These are phyloP conservation scores for Rhincodon typus DNA, from an alignment of 2,797 vertebrate species.

Conservation along the genomic window DNA sequence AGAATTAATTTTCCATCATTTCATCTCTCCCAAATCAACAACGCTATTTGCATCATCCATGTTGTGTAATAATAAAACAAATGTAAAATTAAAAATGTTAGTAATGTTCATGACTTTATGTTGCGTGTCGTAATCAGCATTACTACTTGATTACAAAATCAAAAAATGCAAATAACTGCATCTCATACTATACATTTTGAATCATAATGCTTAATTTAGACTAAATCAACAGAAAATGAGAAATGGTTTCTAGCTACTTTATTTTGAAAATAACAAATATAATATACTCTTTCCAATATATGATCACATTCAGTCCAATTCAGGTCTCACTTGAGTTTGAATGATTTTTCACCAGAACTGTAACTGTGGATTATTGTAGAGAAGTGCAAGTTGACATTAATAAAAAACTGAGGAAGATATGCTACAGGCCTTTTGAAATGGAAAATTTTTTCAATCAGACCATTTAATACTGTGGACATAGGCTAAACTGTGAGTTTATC, in stretches of 20 bases:
- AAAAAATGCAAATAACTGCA: not conserved
- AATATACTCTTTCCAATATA: too few relatives aligned
- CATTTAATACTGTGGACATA: not conserved
- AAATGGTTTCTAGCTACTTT: not conserved
- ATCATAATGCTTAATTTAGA: not conserved
- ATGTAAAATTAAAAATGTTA: not conserved
- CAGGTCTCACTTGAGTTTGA: not conserved
- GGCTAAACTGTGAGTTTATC: not conserved
- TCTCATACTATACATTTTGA: not conserved
- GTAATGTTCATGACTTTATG: not conserved
- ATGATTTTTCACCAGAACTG: not conserved
- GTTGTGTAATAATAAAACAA: slow-evolving; percentile 8
- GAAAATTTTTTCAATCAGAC: not conserved
- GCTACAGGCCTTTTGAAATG: not conserved
- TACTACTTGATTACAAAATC: slow-evolving; percentile 16
- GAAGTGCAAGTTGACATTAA: not conserved
- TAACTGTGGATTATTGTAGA: not conserved
- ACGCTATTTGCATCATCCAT: slow-evolving; percentile 2
- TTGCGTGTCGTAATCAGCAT: slow-evolving; percentile 14
- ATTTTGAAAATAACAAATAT: not conserved
- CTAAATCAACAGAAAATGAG: not conserved
- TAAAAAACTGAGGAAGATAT: not conserved
- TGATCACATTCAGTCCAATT: not conserved
- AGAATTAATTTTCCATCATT: slow-evolving; percentile 13
- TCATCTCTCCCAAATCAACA: not conserved